Evolutionary conservation across 2,797 vertebrate species (phyloP).

Genomic region (Pogonophryne albipinna): DNA sequence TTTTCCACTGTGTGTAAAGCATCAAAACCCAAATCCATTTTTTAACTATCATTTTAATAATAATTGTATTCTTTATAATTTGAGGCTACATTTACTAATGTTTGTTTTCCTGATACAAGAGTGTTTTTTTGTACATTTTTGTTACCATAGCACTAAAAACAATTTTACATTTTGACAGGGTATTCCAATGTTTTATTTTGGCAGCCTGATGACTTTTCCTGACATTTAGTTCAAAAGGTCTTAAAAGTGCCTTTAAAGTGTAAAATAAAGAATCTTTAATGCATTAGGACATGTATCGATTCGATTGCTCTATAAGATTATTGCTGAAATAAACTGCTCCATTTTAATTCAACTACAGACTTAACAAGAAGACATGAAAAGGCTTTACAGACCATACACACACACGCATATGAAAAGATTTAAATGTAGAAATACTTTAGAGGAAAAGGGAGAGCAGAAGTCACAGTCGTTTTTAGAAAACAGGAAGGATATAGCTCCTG

Average conservation of each 20-base stretch:
- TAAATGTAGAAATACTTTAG: slow-evolving; percentile 14
- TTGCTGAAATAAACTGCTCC: background rate
- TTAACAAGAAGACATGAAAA: background rate
- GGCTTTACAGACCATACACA: background rate
- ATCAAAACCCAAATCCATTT: too few relatives aligned
- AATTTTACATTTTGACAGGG: background rate
- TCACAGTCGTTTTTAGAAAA: slow-evolving; percentile 34
- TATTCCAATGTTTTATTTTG: background rate
- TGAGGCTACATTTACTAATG: too few relatives aligned
- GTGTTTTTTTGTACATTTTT: background rate
- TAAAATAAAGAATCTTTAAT: background rate
- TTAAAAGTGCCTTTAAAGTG: background rate
- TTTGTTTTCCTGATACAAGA: too few relatives aligned
- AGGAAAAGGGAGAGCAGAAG: slow-evolving; percentile 45
- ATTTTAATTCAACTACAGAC: background rate
- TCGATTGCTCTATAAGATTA: background rate
- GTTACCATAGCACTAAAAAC: background rate
- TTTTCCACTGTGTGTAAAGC: too few relatives aligned
- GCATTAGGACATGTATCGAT: background rate
- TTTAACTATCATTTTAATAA: too few relatives aligned
- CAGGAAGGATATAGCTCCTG: slow-evolving; percentile 37
- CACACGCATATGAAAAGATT: slow-evolving; percentile 25
- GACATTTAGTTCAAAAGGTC: background rate
- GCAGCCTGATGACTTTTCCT: background rate
- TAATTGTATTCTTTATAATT: too few relatives aligned